These are phyloP conservation scores for Dynastes hyllus DNA, from an alignment of 2,888 invertebrate species.

Conservation along the genomic window DNA sequence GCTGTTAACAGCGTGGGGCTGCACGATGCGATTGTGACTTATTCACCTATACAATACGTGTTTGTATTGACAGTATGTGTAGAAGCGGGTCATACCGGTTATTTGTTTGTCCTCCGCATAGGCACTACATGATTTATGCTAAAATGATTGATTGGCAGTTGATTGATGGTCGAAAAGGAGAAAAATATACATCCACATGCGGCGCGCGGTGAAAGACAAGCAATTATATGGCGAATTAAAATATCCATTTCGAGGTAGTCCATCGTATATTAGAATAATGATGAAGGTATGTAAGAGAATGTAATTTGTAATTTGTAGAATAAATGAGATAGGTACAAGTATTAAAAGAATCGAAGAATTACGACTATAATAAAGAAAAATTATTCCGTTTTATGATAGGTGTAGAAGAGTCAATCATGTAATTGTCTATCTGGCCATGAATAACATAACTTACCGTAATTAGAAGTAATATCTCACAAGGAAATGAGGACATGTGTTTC, in stretches of 20 bases:
- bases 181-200: slow-evolving; percentile 1
- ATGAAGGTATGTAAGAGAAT: too few relatives aligned
- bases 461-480: too few relatives aligned
- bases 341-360: too few relatives aligned
- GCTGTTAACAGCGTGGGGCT: neutral
- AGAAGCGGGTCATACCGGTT: neutral
- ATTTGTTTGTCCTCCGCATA: slow-evolving; percentile 10
- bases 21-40: neutral
- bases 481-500: too few relatives aligned
- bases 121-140: slow-evolving; percentile 18
- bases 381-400: too few relatives aligned
- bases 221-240: slow-evolving; percentile 31
- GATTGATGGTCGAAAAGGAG: slow-evolving; percentile 22
- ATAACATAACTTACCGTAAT: too few relatives aligned
- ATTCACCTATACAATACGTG: neutral
- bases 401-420: too few relatives aligned
- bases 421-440: too few relatives aligned
- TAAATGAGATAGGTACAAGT: too few relatives aligned
- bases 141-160: slow-evolving; percentile 32
- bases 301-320: too few relatives aligned
- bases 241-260: neutral
- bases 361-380: too few relatives aligned
- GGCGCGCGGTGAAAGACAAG: slow-evolving; percentile 20
- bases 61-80: neutral
- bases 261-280: neutral